Evolutionary conservation across 2,888 invertebrate genomes (phyloP), one percentile per base, ranked within the genome.

Genomic region (Caenorhabditis japonica): DNA sequence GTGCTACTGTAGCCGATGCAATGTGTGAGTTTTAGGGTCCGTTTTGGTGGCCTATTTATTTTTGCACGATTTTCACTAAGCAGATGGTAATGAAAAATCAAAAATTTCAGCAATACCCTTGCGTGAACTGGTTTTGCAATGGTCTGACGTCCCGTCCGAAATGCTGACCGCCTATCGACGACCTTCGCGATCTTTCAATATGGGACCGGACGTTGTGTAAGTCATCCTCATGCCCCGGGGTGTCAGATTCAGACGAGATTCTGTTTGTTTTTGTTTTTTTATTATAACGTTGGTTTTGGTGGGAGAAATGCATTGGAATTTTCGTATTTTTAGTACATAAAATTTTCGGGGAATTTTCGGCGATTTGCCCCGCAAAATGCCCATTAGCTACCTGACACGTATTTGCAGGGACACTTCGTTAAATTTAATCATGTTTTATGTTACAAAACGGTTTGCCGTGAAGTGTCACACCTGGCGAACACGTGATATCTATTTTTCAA

Each of bases 151-250:
- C 12, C 58, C 68, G 25, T 30, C 30, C 10, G 52, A 58, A 17
- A 7, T 52, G 21, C 27, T 59, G 44, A 15, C 68, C 10, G 12
- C 30, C 46, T 68, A 68, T 38, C 68, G 52, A 51, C 49, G 68
- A 13, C 52, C 58, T n/a, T 52, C 68, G 13, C 39, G 58, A 59
- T 68, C 68, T 13, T 59, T 68, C 36, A 68, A 58, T 46, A 68
- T 64, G 64, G 64, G 64, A 12, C 55, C 64, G 12, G 64, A 64
- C 49, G 64, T 64, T 23, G 64, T 64, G 64, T 64, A 33, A 64
- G 64, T 61, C 13, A 7, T n/a, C 1, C 13, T n/a, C 33, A n/a
- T 21, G 10, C 23, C n/a, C n/a, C n/a, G n/a, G n/a, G n/a, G 21
- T 44, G 25, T 38, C 47, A 38, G 17, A 34, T 44, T 36, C 38